Evolutionary conservation across 2,888 invertebrate genomes (phyloP).

Genomic region (Callyntrura sp.): DNA sequence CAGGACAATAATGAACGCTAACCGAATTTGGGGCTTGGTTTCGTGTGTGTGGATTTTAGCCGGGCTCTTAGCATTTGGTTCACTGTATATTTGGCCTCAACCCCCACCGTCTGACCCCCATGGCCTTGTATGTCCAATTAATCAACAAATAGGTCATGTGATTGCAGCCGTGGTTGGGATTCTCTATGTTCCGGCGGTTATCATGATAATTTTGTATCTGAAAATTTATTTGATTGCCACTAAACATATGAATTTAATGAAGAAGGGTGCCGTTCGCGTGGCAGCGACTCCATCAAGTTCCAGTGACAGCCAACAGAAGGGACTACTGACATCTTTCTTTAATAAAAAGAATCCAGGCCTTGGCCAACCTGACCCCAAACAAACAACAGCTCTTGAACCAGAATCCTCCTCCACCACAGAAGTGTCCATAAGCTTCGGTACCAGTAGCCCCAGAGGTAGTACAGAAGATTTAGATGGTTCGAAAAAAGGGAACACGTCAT

Average conservation of each 20-base stretch:
- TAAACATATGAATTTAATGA: constrained; percentile 70
- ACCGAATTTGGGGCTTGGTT: constrained; percentile 67
- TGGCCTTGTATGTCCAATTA: constrained; percentile 73
- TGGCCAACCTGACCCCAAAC: neutral
- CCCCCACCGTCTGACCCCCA: too few relatives aligned
- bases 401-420: constrained; percentile 38
- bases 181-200: constrained; percentile 74
- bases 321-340: neutral
- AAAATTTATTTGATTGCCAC: constrained; percentile 74
- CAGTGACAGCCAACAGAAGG: neutral
- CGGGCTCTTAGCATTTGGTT: constrained; percentile 42
- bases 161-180: constrained; percentile 78
- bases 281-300: neutral
- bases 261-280: constrained; percentile 22
- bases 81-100: constrained; percentile 72
- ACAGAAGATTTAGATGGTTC: constrained; percentile 1
- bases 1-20: constrained; percentile 60
- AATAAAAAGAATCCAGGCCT: neutral
- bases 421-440: neutral
- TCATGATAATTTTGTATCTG: constrained; percentile 79
- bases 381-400: neutral
- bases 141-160: constrained; percentile 77
- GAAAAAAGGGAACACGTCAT: neutral
- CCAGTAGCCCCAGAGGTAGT: too few relatives aligned
- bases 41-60: constrained; percentile 72